phyloP scores from a whole-genome alignment of 2,797 vertebrate species.

The Microhierax caerulescens region DNA sequence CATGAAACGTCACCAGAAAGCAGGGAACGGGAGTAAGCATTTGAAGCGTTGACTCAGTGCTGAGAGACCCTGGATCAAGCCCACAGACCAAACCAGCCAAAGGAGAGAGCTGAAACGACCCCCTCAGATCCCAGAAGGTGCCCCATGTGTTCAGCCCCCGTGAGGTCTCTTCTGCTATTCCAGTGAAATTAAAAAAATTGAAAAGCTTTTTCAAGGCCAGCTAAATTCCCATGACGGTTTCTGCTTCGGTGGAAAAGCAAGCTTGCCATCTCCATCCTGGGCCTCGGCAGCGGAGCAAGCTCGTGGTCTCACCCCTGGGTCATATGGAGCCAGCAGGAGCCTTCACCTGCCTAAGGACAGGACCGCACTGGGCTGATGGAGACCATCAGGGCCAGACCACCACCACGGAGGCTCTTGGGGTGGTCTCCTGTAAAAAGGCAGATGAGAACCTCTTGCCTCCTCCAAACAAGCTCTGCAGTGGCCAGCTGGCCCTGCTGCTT shows the following conservation, averaged over 20 bases:
- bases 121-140: neutral
- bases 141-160: neutral
- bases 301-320: neutral
- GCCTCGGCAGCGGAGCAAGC: neutral
- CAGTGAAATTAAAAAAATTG: neutral
- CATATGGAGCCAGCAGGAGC: neutral
- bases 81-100: neutral
- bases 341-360: neutral
- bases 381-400: neutral
- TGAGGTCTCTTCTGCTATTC: neutral
- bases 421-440: neutral
- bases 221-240: neutral
- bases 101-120: neutral
- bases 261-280: neutral
- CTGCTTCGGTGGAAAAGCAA: neutral
- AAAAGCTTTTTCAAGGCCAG: neutral
- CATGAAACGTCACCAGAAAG: neutral
- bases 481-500: neutral
- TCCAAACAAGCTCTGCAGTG: neutral
- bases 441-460: rapidly evolving
- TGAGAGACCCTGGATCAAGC: neutral
- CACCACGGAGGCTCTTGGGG: neutral
- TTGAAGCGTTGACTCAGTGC: rapidly evolving
- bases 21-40: neutral
- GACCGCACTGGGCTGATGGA: neutral